phyloP scores from a whole-genome alignment of 2,113 vertebrate species.

The Zapus hudsonius region DNA sequence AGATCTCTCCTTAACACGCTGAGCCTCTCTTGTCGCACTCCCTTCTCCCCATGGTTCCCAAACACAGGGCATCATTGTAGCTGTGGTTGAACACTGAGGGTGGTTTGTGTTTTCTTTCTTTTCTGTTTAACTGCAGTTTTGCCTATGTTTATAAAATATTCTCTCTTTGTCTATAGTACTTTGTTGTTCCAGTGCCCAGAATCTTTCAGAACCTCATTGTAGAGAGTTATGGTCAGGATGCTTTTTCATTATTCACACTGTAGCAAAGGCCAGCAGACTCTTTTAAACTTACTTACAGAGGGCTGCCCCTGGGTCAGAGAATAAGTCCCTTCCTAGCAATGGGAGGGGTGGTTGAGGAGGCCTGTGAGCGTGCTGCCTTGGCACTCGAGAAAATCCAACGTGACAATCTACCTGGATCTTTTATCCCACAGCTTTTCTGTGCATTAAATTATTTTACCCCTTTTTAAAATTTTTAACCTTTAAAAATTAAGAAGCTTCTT shows the following conservation, averaged over 20 bases:
- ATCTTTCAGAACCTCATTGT: constrained; percentile 50
- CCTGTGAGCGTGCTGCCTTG: neutral
- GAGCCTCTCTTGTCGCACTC: neutral
- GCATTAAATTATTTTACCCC: neutral
- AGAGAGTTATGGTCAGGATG: neutral
- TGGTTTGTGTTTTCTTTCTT: constrained; percentile 47
- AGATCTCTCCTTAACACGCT: neutral
- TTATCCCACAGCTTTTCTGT: neutral
- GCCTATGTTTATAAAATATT: constrained; percentile 58
- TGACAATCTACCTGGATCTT: neutral
- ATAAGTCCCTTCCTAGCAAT: neutral
- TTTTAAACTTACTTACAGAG: neutral
- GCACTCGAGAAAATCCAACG: neutral
- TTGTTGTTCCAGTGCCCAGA: constrained; percentile 54
- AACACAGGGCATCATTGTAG: neutral
- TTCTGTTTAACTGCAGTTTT: constrained; percentile 46
- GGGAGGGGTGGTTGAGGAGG: neutral
- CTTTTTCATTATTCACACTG: neutral
- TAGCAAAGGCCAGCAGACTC: neutral
- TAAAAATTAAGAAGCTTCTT: too few relatives aligned
- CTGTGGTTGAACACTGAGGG: neutral
- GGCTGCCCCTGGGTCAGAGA: neutral
- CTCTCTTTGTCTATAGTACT: constrained; percentile 7
- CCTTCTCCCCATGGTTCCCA: neutral
- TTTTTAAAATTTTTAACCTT: too few relatives aligned